Base-by-base conservation (phyloP, 2,113 vertebrate species). In the Zapus hudsonius region DNA sequence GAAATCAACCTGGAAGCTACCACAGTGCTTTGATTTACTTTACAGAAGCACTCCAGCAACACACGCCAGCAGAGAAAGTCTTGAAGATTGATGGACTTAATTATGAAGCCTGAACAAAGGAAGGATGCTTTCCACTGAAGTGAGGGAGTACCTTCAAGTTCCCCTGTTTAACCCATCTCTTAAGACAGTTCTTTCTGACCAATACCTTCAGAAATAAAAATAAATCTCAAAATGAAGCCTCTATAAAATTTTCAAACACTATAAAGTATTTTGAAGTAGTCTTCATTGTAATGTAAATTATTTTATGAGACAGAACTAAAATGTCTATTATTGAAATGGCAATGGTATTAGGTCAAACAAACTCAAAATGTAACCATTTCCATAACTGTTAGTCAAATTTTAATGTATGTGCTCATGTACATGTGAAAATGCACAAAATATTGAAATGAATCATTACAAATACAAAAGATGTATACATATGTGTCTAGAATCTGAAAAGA, bases 61-160 rank as follows among this genome's bases (percentile, higher is more conserved):
- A 92, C 76, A 87, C 10, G 61, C 61, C 57, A 87, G 47, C 83
- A 55, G 90, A 55, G 75, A 79, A 87, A 73, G 73, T 87, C 76
- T 52, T 52, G n/a, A 69, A 44, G 90, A 94, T 70, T 69, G 93
- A 84, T 90, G 83, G 61, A n/a, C 47, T 63, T 87, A 90, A 92
- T 92, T 87, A 90, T 42, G 27, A 87, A 84, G 84, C 63, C 72
- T 63, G 59, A 22, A 8, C 29, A 67, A 88, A 73, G 74, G 59
- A 80, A 67, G 36, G 63, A 70, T 61, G 42, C n/a, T 94, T 69
- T 84, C 87, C 79, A 74, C 40, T 63, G 80, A 57, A 80, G 66
- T 20, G 27, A 93, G 74, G 87, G 4, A 19, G 3, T 61, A 84
- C 73, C 72, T 64, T 87, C 66, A 83, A 73, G 84, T 83, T 64